Percentiles rank a stretch among this genome's conserved stretches.
phyloP scores from a whole-genome alignment of 1,140 invertebrate species.

The Drosophila aff. region DNA sequence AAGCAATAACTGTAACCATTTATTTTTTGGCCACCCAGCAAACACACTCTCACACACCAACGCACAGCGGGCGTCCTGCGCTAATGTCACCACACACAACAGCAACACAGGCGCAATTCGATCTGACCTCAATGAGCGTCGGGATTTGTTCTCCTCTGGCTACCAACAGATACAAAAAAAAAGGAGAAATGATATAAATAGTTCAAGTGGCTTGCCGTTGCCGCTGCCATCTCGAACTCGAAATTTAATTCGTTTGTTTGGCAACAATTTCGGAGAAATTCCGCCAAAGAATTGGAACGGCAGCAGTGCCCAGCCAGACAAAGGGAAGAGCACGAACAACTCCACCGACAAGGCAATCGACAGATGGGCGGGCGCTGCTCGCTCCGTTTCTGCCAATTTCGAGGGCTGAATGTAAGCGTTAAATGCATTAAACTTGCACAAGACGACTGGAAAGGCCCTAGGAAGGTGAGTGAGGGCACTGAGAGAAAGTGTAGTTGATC shows the following conservation, averaged over 20 bases:
- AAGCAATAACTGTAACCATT: conserved; percentile 66
- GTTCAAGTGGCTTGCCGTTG: conserved; percentile 40
- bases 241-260: conserved; percentile 64
- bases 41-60: conserved; percentile 15
- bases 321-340: conserved; percentile 9
- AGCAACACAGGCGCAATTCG: conserved; percentile 52
- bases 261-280: conserved; percentile 48
- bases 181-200: conserved; percentile 35
- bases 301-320: conserved; percentile 24
- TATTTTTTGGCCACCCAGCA: conserved; percentile 52
- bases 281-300: conserved; percentile 30
- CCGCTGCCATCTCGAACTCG: conserved; percentile 23
- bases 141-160: conserved; percentile 33
- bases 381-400: conserved; percentile 67
- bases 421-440: conserved; percentile 82
- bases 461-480: conserved; percentile 29
- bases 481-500: neutral
- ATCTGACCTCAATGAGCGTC: conserved; percentile 56
- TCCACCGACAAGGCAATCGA: conserved; percentile 38
- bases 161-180: neutral
- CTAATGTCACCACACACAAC: conserved; percentile 67
- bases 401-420: conserved; percentile 70
- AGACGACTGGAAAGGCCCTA: conserved; percentile 23
- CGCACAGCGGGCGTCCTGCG: conserved; percentile 57
- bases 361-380: conserved; percentile 28